Base-by-base conservation (phyloP, 2,113 vertebrate genomes). In the Calyptomena viridis region DNA sequence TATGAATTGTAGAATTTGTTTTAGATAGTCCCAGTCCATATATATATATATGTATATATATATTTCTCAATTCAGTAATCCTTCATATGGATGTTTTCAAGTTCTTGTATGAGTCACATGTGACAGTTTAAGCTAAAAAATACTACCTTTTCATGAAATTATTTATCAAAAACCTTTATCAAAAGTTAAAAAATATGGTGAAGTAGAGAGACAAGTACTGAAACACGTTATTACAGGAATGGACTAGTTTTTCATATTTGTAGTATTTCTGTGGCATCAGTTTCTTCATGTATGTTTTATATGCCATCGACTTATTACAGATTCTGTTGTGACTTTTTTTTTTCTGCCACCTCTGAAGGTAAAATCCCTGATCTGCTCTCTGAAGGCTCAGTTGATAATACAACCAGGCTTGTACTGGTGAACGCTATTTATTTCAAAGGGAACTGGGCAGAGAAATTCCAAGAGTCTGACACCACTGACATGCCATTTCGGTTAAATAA, bases 401-500 rank as follows among this genome's bases (percentile, higher is more conserved):
- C 74, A 75, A 99, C 99, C 8, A 98, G 90, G 87, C 87, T 99
- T 3, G 98, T 98, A 71, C 93, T 99, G 49, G 99, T 99, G 84
- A 99, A 99, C 4, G 99, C 99, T 72, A 98, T 99, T 95, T 99
- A 99, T 96, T 99, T 99, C 96, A 99, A 99, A 94, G 99, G 98
- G 3, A 98, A 95, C 47, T 99, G 99, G 99, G 95, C 89, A 93
- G 93, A 98, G 30, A 95, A 95, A 64, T 99, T 99, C 91, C 19
- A 95, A 44, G 90, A 93, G 63, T 75, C 89, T 4, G 19, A 97
- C 30, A 99, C 99, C 35, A 91, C 89, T 23, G 97, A 99, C 68
- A 97, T 97, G 86, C 96, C 97, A 1, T 99, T 99, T 94, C 89
- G 97, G 84, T 30, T 99, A 95, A 99, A 96, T 80, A 94, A 98